Evolutionary conservation across 2,797 vertebrate genomes (phyloP).

Genomic region (Anisognathus igniventris): DNA sequence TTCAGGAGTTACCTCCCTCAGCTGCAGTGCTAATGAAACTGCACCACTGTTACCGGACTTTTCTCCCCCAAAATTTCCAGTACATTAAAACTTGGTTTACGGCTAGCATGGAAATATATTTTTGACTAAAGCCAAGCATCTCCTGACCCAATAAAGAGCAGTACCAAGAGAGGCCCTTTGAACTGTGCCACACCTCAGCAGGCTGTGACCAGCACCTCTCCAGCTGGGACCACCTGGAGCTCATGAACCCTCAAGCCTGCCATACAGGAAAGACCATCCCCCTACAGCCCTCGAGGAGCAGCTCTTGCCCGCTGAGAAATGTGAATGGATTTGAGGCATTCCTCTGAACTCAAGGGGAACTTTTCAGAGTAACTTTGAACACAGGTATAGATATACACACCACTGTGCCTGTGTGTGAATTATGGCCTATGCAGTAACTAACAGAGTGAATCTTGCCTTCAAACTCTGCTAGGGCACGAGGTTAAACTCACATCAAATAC

Average conservation of each 20-base stretch:
- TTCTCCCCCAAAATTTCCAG: too few species aligned
- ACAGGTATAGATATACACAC: neutral
- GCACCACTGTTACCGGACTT: neutral
- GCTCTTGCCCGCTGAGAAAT: neutral
- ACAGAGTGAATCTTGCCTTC: neutral
- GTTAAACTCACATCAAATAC: neutral
- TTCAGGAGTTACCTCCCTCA: neutral
- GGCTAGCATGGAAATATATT: neutral
- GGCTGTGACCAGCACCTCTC: neutral
- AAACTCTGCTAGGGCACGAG: neutral
- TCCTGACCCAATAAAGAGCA: neutral
- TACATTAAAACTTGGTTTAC: neutral
- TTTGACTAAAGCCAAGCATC: neutral
- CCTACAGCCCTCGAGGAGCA: neutral
- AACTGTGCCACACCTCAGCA: neutral
- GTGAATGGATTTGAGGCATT: neutral
- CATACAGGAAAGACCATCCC: neutral
- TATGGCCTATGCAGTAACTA: neutral
- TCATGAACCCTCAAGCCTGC: neutral
- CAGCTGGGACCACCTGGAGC: neutral
- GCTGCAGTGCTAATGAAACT: neutral
- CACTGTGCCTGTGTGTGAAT: neutral
- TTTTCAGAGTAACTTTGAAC: neutral
- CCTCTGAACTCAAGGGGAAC: neutral
- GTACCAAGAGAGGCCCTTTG: neutral